Evolutionary conservation across 2,113 vertebrate genomes (phyloP), one percentile per base, ranked within the genome.

Genomic region (Copsychus sechellarum): DNA sequence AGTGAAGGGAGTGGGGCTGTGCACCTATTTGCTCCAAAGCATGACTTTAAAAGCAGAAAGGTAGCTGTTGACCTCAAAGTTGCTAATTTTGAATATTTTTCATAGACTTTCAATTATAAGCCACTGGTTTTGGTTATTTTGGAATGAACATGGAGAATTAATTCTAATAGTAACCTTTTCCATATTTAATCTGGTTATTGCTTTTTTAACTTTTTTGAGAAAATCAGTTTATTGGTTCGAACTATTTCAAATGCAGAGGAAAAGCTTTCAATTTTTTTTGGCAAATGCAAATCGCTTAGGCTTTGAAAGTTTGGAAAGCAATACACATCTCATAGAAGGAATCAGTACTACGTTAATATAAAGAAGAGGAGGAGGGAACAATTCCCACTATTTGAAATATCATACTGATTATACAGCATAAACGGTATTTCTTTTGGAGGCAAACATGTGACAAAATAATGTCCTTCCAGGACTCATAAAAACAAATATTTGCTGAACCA

Each of bases 381-480:
- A 73, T 86, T 87, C 51, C 34, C 1, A 2, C 29, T 93, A 73
- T 92, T 86, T 95, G 45, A 91, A 95, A 94, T 80, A 73, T 19
- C 45, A 53, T 54, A 48, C 29, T 82, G 61, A 86, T 71, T 81
- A 83, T 74, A 56, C 31, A 88, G 79, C 42, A 58, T 86, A 85
- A 94, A 69, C 58, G 10, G 10, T 81, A 64, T 67, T 90, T 66
- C 56, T 70, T 54, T 47, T 31, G 58, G 67, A 81, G 25, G 56
- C 62, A 88, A 88, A 15, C 51, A 70, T 80, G 58, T 90, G 74
- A 61, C 86, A 92, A 92, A 92, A 86, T 86, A 87, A 70, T 77
- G 29, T 79, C 61, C 69, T 70, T 91, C 48, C 13, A 83, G 87
- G 57, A 65, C 48, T 61, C 83, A 84, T 84, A 95, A 93, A 91